Conservation (phyloP, 2,888 invertebrate genomes). For the Athripsodes cinereus region DNA sequence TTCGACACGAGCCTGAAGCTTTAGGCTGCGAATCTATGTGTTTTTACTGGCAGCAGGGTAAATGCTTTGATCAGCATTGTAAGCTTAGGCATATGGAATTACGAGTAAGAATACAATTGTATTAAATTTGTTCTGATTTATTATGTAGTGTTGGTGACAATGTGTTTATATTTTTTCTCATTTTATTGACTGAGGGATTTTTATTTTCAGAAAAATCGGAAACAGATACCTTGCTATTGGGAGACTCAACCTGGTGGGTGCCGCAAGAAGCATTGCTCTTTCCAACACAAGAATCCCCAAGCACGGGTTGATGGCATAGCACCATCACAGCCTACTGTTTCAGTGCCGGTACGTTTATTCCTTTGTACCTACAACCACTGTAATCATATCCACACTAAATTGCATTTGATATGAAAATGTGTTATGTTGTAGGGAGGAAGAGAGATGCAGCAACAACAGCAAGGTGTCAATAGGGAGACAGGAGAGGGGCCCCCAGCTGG, state of each 20-base stretch:
- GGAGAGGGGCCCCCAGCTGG: slow-evolving; percentile 6
- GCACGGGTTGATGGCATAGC: slow-evolving; percentile 45
- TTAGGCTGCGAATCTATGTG: slow-evolving; percentile 78
- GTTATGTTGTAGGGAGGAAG: slow-evolving; percentile 6
- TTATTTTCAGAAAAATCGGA: slow-evolving; percentile 66
- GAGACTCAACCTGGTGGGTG: slow-evolving; percentile 81
- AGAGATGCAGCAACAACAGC: slow-evolving; percentile 2
- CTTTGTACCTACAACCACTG: too few species aligned
- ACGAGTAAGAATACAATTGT: slow-evolving; percentile 59
- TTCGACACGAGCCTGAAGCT: slow-evolving; percentile 79
- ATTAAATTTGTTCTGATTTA: not conserved
- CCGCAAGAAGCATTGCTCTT: slow-evolving; percentile 78
- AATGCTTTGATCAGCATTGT: slow-evolving; percentile 71
- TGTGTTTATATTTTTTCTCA: too few species aligned
- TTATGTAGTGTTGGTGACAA: not conserved
- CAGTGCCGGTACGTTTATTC: not conserved
- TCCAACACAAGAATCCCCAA: slow-evolving; percentile 54
- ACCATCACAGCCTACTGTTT: slow-evolving; percentile 38
- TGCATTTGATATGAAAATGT: too few species aligned
- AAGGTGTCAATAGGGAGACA: slow-evolving; percentile 2
- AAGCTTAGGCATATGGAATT: slow-evolving; percentile 82
- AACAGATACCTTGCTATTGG: slow-evolving; percentile 81
- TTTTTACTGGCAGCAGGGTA: slow-evolving; percentile 75
- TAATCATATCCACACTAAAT: too few species aligned
- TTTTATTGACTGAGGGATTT: too few species aligned